Percentiles rank a stretch among this genome's conserved stretches.
Evolutionary conservation across 2,797 vertebrate genomes (phyloP).

Genomic region (Anguilla obscura): DNA sequence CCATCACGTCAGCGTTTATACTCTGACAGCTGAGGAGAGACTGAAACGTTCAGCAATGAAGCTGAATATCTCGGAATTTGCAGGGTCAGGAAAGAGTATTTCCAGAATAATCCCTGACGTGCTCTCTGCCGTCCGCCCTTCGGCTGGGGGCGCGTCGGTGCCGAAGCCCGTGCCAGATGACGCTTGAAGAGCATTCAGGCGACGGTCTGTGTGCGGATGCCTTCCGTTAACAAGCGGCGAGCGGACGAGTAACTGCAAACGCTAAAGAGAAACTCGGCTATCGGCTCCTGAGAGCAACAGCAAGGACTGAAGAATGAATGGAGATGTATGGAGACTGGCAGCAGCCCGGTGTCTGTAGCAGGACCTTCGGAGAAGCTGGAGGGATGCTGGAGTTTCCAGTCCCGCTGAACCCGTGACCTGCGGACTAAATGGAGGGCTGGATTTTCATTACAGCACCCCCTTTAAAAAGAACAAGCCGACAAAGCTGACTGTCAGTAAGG

Average conservation of each 20-base stretch:
- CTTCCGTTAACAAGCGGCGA: background rate
- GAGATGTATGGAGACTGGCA: background rate
- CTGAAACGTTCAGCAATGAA: too few relatives aligned
- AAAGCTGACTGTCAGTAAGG: background rate
- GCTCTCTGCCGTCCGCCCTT: background rate
- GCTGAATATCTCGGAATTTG: too few relatives aligned
- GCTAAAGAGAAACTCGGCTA: background rate
- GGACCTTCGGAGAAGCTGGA: background rate
- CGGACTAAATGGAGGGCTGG: background rate
- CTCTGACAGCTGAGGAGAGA: too few relatives aligned
- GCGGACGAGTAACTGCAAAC: background rate
- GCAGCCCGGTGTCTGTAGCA: background rate
- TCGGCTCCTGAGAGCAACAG: background rate
- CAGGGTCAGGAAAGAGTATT: too few relatives aligned
- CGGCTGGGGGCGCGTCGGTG: background rate
- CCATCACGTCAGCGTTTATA: too few relatives aligned
- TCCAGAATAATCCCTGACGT: too few relatives aligned
- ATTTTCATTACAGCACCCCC: background rate
- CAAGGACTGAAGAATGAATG: background rate
- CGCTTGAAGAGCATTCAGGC: background rate
- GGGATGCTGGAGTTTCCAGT: background rate
- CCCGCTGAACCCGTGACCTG: too few relatives aligned
- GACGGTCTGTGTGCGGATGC: background rate
- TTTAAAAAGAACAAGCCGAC: background rate
- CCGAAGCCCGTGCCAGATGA: background rate